Conservation (phyloP, 2,797 vertebrate genomes). For the Enteromius afrohamiltoni region DNA sequence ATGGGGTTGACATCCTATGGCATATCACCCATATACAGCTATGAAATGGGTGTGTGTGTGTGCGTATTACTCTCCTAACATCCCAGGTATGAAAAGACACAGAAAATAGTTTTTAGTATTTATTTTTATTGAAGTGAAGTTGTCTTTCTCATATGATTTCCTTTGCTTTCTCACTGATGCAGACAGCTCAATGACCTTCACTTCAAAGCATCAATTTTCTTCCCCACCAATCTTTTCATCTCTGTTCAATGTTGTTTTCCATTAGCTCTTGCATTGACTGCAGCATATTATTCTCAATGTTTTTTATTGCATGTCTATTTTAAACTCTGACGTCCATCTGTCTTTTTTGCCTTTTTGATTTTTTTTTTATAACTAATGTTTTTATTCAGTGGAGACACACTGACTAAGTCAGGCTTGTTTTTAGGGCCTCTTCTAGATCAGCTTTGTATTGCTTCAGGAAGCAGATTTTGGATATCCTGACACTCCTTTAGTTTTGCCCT, state of each 20-base stretch:
- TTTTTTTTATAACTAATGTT: not conserved
- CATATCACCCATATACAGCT: not conserved
- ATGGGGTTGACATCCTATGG: not conserved
- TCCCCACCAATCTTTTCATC: not conserved
- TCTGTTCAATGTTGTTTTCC: slow-evolving; percentile 26
- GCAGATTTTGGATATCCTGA: not conserved
- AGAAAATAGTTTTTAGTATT: not conserved
- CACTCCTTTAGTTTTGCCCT: not conserved
- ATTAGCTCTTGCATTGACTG: slow-evolving; percentile 19
- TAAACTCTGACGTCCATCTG: not conserved
- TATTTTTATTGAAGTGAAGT: not conserved
- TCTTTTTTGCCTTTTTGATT: not conserved
- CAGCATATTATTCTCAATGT: not conserved
- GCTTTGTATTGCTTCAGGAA: not conserved
- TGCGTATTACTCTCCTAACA: not conserved
- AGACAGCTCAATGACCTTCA: slow-evolving; percentile 34
- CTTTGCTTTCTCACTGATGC: slow-evolving; percentile 22
- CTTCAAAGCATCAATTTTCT: slow-evolving; percentile 42
- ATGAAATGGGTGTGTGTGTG: not conserved
- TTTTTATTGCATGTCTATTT: not conserved
- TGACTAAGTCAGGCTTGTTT: not conserved
- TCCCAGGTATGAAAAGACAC: not conserved
- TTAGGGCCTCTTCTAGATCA: not conserved
- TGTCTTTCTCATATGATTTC: slow-evolving; percentile 14
- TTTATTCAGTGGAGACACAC: not conserved